phyloP scores from a whole-genome alignment of 2,888 invertebrate genomes.

The Dysmachus trigonus region DNA sequence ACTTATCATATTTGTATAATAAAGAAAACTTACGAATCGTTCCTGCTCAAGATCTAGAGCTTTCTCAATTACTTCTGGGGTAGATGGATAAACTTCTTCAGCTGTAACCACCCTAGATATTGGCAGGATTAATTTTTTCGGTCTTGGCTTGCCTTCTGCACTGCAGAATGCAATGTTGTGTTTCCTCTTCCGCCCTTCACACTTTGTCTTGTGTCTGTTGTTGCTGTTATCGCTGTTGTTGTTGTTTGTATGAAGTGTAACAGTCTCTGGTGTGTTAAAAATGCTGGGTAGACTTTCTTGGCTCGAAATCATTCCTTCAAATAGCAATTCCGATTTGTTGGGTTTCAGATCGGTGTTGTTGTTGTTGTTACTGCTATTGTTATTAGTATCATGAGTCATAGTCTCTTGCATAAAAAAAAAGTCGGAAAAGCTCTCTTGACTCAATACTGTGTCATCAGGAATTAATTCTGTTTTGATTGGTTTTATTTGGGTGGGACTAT shows the following conservation, averaged over 20 bases:
- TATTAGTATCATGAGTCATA: background rate
- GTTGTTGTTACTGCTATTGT: background rate
- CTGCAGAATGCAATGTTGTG: background rate
- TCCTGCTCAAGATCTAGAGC: slow-evolving; percentile 4
- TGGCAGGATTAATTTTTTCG: background rate
- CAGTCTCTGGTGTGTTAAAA: background rate
- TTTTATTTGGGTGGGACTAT: background rate
- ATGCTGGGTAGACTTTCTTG: background rate
- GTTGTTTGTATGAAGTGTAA: too few relatives aligned
- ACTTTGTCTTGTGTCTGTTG: background rate
- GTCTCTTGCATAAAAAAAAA: background rate
- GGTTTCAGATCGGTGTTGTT: background rate
- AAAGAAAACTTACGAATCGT: background rate
- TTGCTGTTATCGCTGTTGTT: background rate
- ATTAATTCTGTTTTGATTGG: background rate
- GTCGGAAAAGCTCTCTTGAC: background rate
- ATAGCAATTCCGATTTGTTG: background rate
- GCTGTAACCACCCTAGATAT: background rate
- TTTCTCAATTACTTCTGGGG: slow-evolving; percentile 21
- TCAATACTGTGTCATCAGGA: background rate
- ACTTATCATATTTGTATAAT: too few relatives aligned
- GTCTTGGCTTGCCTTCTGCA: background rate
- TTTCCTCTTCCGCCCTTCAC: background rate
- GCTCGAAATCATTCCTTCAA: background rate
- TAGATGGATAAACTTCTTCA: background rate